Conservation (phyloP, 2,797 vertebrate species). For the Protosalanx chinensis region DNA sequence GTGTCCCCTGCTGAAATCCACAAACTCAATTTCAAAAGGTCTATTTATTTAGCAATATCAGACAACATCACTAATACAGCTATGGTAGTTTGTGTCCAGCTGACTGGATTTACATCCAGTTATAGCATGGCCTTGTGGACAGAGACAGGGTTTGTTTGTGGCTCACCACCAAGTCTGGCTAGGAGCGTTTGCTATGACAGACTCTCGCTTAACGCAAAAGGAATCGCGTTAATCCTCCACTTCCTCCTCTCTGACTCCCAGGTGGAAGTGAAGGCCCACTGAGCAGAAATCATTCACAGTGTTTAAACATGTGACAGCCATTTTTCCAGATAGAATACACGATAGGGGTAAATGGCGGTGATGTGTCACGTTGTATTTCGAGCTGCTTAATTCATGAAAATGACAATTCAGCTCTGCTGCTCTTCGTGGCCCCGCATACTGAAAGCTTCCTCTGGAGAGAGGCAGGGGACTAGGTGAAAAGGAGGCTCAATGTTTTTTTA, state of each 20-base stretch:
- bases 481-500: not conserved
- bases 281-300: slow-evolving; percentile 19
- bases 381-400: not conserved
- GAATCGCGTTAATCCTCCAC: slow-evolving; percentile 66
- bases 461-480: not conserved
- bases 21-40: not conserved
- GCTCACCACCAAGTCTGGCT: slow-evolving; percentile 22
- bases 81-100: not conserved
- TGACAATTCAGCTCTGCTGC: not conserved
- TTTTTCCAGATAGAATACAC: not conserved
- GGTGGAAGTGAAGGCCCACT: slow-evolving; percentile 48
- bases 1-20: not conserved
- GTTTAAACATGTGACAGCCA: slow-evolving; percentile 11
- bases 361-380: slow-evolving; percentile 18
- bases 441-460: not conserved
- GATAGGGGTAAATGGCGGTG: slow-evolving; percentile 19
- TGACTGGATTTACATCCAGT: slow-evolving; percentile 6
- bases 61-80: not conserved
- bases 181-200: slow-evolving; percentile 64
- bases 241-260: slow-evolving; percentile 62
- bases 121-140: not conserved
- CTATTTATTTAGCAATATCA: not conserved
- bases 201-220: slow-evolving; percentile 59
- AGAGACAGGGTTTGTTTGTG: not conserved
- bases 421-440: not conserved